Base-by-base conservation (phyloP, 1,140 invertebrate genomes). In the Parapsyche elsis region DNA sequence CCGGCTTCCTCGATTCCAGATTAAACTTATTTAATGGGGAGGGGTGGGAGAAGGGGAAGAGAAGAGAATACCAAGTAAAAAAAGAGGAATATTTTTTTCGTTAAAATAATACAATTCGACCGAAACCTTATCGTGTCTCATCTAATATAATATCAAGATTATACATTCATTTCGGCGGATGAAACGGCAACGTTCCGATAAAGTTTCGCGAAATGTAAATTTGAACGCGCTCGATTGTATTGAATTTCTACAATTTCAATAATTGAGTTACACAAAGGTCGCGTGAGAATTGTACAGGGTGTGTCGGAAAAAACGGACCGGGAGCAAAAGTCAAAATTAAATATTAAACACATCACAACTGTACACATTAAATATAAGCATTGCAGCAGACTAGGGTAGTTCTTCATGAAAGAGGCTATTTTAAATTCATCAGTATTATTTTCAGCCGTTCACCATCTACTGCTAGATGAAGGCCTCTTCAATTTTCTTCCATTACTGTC, bases 121-220 rank as follows among this genome's bases (percentile, higher is more conserved):
- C 57, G 14, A 21, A 21, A 16, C 57, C n/a, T 19, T 19, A 19
- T 9, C 14, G 57, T 1, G 7, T 61, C 57, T 61, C 16, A 5
- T 53, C 7, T 38, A 38, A 38, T 38, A 38, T 7, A 38, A 67
- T 67, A 67, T 67, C 64, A 67, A 67, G 64, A 67, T 61, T 61
- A 19, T 61, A 61, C 16, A 61, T 61, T 26, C 21, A n/a, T 67
- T 67, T 23, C 21, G 64, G 7, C n/a, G 26, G 64, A 26, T 67
- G 24, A 67, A 67, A 67, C 21, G 21, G 64, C 23, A 67, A 23
- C 64, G 64, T 67, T 30, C 64, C 64, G 64, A 67, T 67, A 30
- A 67, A 67, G 64, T 67, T 67, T 67, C 64, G 19, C 23, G 26
- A 67, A 67, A 38, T 38, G 64, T 67, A 26, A 67, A 67, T 67